Conservation (phyloP, 2,113 vertebrate species). For the Bothrops jararaca region DNA sequence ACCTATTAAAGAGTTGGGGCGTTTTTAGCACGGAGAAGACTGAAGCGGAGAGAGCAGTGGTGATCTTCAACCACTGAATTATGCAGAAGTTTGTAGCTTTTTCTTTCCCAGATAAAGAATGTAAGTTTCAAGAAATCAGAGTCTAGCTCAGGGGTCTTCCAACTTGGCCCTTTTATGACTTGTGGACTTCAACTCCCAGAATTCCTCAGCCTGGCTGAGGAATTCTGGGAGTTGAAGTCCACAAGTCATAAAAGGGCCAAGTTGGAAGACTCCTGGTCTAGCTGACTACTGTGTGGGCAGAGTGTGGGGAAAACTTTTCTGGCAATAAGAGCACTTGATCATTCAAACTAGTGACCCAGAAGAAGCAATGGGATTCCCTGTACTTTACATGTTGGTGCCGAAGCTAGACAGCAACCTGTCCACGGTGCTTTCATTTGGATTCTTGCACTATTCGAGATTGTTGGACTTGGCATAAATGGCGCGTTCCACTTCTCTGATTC, state of each 20-base stretch:
- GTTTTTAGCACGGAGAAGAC: neutral
- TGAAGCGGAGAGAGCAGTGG: neutral
- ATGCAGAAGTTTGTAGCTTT: neutral
- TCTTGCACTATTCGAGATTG: neutral
- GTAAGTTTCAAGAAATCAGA: neutral
- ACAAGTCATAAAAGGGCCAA: too few relatives aligned
- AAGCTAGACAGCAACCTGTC: neutral
- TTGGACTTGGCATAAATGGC: neutral
- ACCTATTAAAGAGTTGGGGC: neutral
- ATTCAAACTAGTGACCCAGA: neutral
- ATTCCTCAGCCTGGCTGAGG: too few relatives aligned
- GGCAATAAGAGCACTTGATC: neutral
- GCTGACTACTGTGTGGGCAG: neutral
- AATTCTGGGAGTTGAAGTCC: too few relatives aligned
- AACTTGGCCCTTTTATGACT: neutral
- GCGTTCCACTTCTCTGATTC: neutral
- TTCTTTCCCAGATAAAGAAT: neutral
- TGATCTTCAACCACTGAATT: neutral
- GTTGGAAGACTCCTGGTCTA: neutral
- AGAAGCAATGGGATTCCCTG: neutral
- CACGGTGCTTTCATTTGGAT: neutral
- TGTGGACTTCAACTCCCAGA: too few relatives aligned
- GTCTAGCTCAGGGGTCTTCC: neutral
- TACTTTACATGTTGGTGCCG: neutral
- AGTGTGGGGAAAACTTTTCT: neutral